Conservation (phyloP, 2,113 vertebrate species). For the Larimichthys crocea region DNA sequence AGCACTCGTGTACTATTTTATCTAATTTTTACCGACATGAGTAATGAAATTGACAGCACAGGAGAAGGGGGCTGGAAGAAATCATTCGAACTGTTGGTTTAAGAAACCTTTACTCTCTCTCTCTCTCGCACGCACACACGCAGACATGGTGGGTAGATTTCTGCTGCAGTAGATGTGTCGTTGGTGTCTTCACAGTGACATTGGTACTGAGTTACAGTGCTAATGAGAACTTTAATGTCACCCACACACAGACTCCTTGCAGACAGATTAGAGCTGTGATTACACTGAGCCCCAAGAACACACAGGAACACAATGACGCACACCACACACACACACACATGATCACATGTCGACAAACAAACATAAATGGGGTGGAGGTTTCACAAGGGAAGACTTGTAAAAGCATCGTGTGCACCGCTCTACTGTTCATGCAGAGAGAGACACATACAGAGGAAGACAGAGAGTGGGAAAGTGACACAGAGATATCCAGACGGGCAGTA, state of each 20-base stretch:
- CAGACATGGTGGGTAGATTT: conserved; percentile 52
- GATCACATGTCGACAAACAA: conserved; percentile 38
- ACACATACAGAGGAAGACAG: neutral
- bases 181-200: conserved; percentile 77
- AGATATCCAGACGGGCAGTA: conserved; percentile 1
- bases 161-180: conserved; percentile 67
- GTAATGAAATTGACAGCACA: conserved; percentile 34
- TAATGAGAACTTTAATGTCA: conserved; percentile 84
- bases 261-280: conserved; percentile 78
- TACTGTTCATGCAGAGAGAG: conserved; percentile 13
- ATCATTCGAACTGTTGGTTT: conserved; percentile 36
- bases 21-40: conserved; percentile 43
- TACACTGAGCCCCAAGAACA: conserved; percentile 67
- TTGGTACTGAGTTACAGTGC: conserved; percentile 79
- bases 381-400: conserved; percentile 33
- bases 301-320: conserved; percentile 50
- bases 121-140: conserved; percentile 4
- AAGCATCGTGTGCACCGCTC: conserved; percentile 36
- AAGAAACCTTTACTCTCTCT: conserved; percentile 36
- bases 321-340: conserved; percentile 19
- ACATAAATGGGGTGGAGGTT: conserved; percentile 49
- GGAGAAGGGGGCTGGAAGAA: conserved; percentile 22
- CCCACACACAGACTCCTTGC: conserved; percentile 76
- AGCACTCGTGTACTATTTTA: conserved; percentile 22
- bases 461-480: neutral